Conservation (phyloP, 1,140 invertebrate species). For the Drosophila aff. region DNA sequence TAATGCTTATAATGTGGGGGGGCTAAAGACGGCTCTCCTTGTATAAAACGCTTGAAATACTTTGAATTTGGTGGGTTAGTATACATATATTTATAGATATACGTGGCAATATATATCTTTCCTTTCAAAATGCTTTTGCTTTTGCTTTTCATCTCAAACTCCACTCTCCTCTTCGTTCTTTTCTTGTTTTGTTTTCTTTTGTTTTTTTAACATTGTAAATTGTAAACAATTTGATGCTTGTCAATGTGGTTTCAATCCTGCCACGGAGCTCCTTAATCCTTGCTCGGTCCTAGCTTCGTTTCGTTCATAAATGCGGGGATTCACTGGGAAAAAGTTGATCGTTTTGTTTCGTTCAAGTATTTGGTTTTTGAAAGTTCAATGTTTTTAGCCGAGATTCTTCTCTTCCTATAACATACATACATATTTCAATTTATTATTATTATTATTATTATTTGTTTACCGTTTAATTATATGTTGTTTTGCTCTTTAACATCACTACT, state of each 20-base stretch:
- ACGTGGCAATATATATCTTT: slow-evolving; percentile 72
- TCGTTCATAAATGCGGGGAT: slow-evolving; percentile 54
- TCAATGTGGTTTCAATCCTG: slow-evolving; percentile 35
- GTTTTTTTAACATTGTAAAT: slow-evolving; percentile 66
- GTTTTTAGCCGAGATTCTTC: slow-evolving; percentile 42
- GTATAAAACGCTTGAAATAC: slow-evolving; percentile 81
- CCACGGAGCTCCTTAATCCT: neutral
- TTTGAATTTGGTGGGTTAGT: slow-evolving; percentile 84
- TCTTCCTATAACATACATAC: slow-evolving; percentile 69
- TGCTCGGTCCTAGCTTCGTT: slow-evolving; percentile 10
- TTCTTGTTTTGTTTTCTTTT: neutral
- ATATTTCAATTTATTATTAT: slow-evolving; percentile 49
- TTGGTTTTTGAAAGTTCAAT: slow-evolving; percentile 7
- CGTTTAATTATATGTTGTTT: slow-evolving; percentile 60
- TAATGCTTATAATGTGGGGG: slow-evolving; percentile 7
- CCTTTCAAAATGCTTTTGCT: slow-evolving; percentile 66
- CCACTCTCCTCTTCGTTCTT: neutral
- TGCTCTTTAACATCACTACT: slow-evolving; percentile 75
- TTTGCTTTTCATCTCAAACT: slow-evolving; percentile 3
- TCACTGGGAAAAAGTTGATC: slow-evolving; percentile 42
- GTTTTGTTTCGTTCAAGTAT: slow-evolving; percentile 26
- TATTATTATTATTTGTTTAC: slow-evolving; percentile 63
- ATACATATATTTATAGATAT: slow-evolving; percentile 84
- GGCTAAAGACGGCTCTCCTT: slow-evolving; percentile 21
- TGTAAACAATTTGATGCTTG: slow-evolving; percentile 65